Conservation (phyloP, 2,797 vertebrate genomes). For the Fundulus diaphanus region DNA sequence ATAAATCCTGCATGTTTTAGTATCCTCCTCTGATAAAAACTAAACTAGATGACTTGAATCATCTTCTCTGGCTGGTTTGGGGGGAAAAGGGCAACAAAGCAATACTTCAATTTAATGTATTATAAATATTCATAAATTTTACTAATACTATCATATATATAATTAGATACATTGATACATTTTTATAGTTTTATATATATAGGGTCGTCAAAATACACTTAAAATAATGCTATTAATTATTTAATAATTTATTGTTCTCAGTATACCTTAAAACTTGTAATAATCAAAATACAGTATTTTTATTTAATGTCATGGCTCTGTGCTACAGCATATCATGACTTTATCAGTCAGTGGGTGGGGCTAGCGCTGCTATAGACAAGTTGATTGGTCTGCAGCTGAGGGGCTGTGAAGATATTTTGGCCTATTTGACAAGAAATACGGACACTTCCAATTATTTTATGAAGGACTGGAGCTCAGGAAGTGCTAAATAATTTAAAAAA, state of each 20-base stretch:
- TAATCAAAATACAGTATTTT: neutral
- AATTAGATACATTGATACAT: neutral
- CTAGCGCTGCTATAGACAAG: neutral
- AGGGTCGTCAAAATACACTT: too few relatives aligned
- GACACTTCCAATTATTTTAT: neutral
- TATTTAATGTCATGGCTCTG: neutral
- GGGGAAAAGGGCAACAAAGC: neutral
- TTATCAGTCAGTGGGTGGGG: neutral
- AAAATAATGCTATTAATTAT: too few relatives aligned
- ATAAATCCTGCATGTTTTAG: constrained; percentile 3
- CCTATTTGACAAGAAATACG: neutral
- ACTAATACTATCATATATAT: too few relatives aligned
- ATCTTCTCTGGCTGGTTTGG: neutral
- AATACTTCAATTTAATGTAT: neutral
- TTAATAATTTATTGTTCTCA: neutral
- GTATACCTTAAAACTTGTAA: neutral
- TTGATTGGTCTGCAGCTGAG: neutral
- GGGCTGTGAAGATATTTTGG: neutral
- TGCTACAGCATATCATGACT: neutral
- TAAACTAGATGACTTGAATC: neutral
- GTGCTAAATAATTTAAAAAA: neutral
- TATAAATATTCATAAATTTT: too few relatives aligned
- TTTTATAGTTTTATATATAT: too few relatives aligned
- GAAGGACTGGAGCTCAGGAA: too few relatives aligned
- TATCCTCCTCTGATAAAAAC: neutral